phyloP scores from a whole-genome alignment of 2,797 vertebrate genomes.

The Euphonia xanthogaster region DNA sequence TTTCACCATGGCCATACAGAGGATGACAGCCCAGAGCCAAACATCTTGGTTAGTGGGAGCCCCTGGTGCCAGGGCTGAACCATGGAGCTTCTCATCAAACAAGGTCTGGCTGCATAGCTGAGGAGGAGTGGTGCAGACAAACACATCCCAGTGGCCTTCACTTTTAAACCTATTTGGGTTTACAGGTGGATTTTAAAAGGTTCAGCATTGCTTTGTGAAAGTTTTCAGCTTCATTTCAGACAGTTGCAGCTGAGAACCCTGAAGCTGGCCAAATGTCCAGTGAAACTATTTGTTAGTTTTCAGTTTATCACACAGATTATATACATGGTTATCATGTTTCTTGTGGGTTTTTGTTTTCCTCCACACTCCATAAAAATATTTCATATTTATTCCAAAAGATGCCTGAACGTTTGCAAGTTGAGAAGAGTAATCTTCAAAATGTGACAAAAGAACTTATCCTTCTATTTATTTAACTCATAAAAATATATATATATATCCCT shows the following conservation, averaged over 20 bases:
- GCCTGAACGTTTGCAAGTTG: background rate
- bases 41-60: background rate
- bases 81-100: background rate
- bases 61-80: background rate
- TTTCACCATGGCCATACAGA: background rate
- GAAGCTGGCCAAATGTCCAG: background rate
- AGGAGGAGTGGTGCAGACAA: background rate
- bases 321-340: background rate
- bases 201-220: background rate
- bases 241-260: background rate
- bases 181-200: background rate
- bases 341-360: constrained; percentile 1
- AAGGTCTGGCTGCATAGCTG: background rate
- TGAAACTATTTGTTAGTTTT: background rate
- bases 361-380: background rate
- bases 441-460: background rate
- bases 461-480: background rate
- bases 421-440: background rate
- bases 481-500: background rate
- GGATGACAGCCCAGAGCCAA: background rate
- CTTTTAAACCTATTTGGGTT: background rate
- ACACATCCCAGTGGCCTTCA: background rate
- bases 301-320: background rate
- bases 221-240: background rate
- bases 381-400: constrained; percentile 6